Conservation (phyloP, 2,888 invertebrate species). For the Clunio marinus region DNA sequence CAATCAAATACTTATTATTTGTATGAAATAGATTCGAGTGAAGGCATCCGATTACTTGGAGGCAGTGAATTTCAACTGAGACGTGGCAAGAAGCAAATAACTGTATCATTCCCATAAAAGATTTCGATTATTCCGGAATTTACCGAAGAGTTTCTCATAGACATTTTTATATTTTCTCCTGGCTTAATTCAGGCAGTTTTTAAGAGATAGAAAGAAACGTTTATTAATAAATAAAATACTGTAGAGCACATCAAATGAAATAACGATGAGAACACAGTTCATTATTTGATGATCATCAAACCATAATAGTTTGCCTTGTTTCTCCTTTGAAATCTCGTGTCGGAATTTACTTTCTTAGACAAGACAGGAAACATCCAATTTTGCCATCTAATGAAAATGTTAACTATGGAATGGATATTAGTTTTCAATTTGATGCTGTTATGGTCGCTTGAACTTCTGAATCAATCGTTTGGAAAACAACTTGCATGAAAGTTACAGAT, state of each 20-base stretch:
- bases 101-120: conserved; percentile 37
- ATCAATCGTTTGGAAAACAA: too few relatives aligned
- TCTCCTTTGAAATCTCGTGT: too few relatives aligned
- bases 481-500: too few relatives aligned
- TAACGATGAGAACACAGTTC: conserved; percentile 24
- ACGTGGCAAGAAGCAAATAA: not conserved
- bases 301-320: too few relatives aligned
- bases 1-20: conserved; percentile 36
- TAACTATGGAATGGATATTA: conserved; percentile 30
- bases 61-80: conserved; percentile 9
- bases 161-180: not conserved
- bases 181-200: not conserved
- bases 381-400: conserved; percentile 37
- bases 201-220: not conserved
- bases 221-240: conserved; percentile 24
- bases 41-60: not conserved
- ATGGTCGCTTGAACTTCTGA: conserved; percentile 26
- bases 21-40: not conserved
- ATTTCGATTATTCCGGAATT: conserved; percentile 32
- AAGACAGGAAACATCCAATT: conserved; percentile 36
- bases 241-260: too few relatives aligned
- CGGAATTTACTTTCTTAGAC: too few relatives aligned
- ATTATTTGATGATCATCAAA: conserved; percentile 14
- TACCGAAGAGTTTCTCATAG: not conserved
- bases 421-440: conserved; percentile 33